Evolutionary conservation across 2,888 invertebrate genomes (phyloP).

Genomic region (Melinopterus prodromus): DNA sequence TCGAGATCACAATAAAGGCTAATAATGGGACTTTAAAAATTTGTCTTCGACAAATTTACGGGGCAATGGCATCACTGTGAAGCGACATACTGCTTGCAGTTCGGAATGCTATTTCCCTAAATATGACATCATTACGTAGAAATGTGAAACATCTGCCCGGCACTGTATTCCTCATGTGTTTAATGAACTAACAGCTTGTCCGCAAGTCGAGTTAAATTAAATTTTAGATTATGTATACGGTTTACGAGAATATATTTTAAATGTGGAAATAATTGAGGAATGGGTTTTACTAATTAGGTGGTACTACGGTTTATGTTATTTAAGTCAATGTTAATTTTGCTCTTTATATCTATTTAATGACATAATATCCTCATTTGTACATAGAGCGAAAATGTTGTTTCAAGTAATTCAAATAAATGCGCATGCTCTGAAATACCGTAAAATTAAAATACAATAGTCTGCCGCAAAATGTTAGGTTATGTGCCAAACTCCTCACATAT

Average conservation of each 20-base stretch:
- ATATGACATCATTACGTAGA: conserved; percentile 22
- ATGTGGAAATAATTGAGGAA: background rate
- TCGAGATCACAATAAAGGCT: background rate
- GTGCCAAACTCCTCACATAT: background rate
- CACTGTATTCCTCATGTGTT: background rate
- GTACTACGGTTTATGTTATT: background rate
- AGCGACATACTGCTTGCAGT: conserved; percentile 16
- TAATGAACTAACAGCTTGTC: conserved; percentile 4
- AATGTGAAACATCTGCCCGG: conserved; percentile 21
- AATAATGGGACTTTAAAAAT: background rate
- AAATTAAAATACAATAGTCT: too few species aligned
- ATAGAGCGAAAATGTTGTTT: too few species aligned
- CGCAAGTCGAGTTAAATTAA: background rate
- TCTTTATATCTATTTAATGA: too few species aligned
- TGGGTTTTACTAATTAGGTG: background rate
- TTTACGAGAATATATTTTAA: background rate
- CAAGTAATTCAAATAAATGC: too few species aligned
- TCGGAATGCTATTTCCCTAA: conserved; percentile 23
- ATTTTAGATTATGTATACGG: background rate
- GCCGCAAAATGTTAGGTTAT: too few species aligned
- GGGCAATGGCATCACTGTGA: conserved; percentile 10
- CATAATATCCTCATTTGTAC: too few species aligned
- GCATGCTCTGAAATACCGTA: too few species aligned
- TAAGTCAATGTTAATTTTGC: background rate
- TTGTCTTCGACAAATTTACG: background rate